Evolutionary conservation across 37 sponge, comb jelly and placozoan genomes (phyloP), one percentile per base, ranked within the genome.

Genomic region (Aplysina aerophoba): DNA sequence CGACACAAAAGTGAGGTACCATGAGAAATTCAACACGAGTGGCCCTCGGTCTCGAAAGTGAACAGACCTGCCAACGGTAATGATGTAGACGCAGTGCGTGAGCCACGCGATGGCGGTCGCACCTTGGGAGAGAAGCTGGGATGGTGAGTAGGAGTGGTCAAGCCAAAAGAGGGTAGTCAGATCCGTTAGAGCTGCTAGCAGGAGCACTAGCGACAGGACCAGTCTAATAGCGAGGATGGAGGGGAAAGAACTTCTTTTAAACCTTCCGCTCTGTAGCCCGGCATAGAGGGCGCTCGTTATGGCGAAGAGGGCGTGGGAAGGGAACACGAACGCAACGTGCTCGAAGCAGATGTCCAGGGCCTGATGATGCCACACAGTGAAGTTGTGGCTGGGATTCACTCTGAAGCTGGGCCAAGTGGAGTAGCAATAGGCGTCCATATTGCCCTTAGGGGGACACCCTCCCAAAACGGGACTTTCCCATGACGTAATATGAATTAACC

Each of bases 291-390:
- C 71, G 53, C 94, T 89, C 8, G 81, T 58, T 4, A 85, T 15
- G 22, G 88, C 88, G n/a, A 93, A 79, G 15, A 88, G 56, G 36
- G 86, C 78, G 16, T 55, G 38, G 0, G 59, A 14, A 0, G 78
- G 50, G 19, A 67, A 79, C 24, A 63, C 28, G 35, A 93, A 75
- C 8, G 58, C 61, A 15, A 89, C 12, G 30, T 93, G 66, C 59
- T 90, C 82, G 53, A 93, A 90, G 58, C 94, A 93, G 6, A 90
- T 63, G 15, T 73, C 91, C 74, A 93, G 90, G 55, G 85, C 91
- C 25, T 74, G 74, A 6, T 85, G 74, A 28, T 69, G 15, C 94
- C 91, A 93, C 37, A 81, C 60, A 16, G 27, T 66, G 75, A 93
- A 93, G 19, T 75, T 75, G 24, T 24, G 4, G 2, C 25, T 1